phyloP scores from a whole-genome alignment of 1,140 invertebrate species.

The Neodiprion lecontei region DNA sequence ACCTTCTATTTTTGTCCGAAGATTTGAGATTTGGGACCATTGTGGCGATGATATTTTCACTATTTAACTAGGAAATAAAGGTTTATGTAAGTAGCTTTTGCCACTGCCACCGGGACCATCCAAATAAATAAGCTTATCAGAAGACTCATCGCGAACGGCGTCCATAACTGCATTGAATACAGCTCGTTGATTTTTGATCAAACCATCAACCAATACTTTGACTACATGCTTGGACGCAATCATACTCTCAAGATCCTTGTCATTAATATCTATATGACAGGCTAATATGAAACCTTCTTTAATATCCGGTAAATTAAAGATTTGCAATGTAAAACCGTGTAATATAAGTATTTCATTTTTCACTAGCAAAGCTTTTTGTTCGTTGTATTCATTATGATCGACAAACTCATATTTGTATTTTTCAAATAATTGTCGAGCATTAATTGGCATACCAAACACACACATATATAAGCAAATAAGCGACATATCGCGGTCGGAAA shows the following conservation, averaged over 20 bases:
- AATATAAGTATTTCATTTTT: conserved; percentile 21
- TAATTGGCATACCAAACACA: conserved; percentile 24
- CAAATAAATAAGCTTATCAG: conserved; percentile 3
- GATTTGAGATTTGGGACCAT: too few species aligned
- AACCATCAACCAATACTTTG: neutral
- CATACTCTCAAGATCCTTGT: conserved; percentile 1
- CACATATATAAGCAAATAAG: conserved; percentile 24
- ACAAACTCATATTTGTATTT: conserved; percentile 12
- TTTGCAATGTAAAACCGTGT: conserved; percentile 17
- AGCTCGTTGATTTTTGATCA: neutral
- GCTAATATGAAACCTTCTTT: conserved; percentile 14
- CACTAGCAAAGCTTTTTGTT: conserved; percentile 18
- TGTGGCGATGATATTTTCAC: too few species aligned
- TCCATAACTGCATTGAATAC: conserved; percentile 13
- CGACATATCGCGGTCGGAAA: conserved; percentile 12
- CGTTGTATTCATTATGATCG: conserved; percentile 9
- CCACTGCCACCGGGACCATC: too few species aligned
- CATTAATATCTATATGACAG: neutral
- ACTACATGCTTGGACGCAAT: conserved; percentile 11
- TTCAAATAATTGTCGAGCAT: conserved; percentile 19
- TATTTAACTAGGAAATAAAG: too few species aligned
- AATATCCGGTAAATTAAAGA: conserved; percentile 28
- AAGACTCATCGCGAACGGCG: conserved; percentile 4
- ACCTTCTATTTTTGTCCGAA: too few species aligned
- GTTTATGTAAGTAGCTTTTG: too few species aligned